phyloP scores from a whole-genome alignment of 2,888 invertebrate genomes.

The Trichogramma dendrolimi region DNA sequence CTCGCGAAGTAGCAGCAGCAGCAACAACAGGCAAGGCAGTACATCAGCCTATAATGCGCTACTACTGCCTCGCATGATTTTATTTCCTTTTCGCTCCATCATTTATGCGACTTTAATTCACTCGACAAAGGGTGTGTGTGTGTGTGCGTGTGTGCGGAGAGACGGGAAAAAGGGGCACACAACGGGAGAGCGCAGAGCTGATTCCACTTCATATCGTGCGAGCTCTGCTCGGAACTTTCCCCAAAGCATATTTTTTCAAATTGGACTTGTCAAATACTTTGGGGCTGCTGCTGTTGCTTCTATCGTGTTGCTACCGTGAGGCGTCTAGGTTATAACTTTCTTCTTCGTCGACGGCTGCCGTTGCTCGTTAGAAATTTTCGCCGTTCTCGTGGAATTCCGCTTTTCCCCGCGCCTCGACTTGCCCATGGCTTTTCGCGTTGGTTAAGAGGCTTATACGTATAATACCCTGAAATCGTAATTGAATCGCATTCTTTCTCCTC shows the following conservation, averaged over 20 bases:
- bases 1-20: no score
- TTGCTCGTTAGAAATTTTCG: conserved; percentile 18
- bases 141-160: no score
- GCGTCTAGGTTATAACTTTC: no score
- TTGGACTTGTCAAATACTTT: conserved; percentile 21
- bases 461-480: no score
- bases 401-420: no score
- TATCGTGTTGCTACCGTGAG: no score
- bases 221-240: neutral
- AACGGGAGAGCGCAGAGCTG: neutral
- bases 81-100: conserved; percentile 22
- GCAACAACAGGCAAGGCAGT: no score
- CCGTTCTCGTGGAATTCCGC: neutral
- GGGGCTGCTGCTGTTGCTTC: neutral
- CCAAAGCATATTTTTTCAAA: conserved; percentile 16
- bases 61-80: conserved; percentile 11
- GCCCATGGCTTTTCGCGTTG: no score
- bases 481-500: no score
- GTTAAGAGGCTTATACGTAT: no score
- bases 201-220: conserved; percentile 12
- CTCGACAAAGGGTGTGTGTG: conserved; percentile 5
- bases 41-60: neutral
- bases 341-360: neutral
- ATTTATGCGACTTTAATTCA: conserved; percentile 23
- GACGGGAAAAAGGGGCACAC: no score